Conservation (phyloP, 2,797 vertebrate species). For the Sebastes paucispinis region DNA sequence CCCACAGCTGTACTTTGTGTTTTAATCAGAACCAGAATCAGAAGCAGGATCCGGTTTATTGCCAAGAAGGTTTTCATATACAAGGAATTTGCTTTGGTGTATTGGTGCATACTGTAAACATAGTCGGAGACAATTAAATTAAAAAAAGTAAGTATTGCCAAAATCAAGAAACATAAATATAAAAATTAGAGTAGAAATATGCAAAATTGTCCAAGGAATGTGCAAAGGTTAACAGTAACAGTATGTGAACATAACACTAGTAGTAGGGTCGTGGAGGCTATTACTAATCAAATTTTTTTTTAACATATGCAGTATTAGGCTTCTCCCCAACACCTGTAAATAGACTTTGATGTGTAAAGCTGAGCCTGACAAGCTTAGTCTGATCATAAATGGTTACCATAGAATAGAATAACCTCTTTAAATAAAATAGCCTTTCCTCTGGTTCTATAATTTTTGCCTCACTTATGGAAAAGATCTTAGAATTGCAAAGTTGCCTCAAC, state of each 20-base stretch:
- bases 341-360: background rate
- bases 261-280: too few species aligned
- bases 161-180: background rate
- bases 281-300: too few species aligned
- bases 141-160: background rate
- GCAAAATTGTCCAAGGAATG: too few species aligned
- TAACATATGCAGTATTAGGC: too few species aligned
- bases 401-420: too few species aligned
- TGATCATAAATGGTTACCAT: background rate
- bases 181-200: background rate
- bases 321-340: background rate
- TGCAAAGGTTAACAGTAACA: too few species aligned
- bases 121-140: background rate
- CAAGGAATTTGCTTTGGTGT: background rate
- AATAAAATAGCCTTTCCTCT: background rate
- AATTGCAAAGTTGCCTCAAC: background rate
- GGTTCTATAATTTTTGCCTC: background rate
- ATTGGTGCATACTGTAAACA: background rate
- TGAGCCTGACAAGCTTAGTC: background rate
- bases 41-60: too few species aligned
- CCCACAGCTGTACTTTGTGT: too few species aligned
- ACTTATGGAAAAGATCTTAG: background rate
- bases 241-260: too few species aligned
- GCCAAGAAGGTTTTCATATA: too few species aligned
- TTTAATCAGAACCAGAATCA: too few species aligned